Evolutionary conservation across 2,797 vertebrate species (phyloP), one percentile per base, ranked within the genome.

Genomic region (Nyctibius grandis): DNA sequence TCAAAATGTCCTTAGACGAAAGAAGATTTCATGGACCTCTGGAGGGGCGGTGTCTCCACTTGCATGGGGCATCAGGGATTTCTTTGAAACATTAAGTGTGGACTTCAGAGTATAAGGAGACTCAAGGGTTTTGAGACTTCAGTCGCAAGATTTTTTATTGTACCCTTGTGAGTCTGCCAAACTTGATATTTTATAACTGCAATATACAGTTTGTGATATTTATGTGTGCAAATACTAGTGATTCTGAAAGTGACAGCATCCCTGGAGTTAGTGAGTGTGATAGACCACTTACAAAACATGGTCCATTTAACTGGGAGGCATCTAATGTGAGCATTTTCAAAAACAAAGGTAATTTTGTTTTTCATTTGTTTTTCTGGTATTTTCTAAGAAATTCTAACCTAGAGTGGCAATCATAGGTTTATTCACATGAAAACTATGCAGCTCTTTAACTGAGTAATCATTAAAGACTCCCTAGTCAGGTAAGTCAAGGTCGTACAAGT

Each of bases 11-110:
- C n/a, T 63, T n/a, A 42, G 28, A 51, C 1, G 4, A 82, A 69
- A 86, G 17, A 60, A 63, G 33, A 45, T 77, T 51, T 6, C 15
- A 16, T 0, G 3, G 26, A 34, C 33, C 14, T 50, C n/a, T 50
- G 40, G 21, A 72, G 48, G 4, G 23, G 17, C 42, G 53, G 15
- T 15, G 20, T 57, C 28, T 85, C 28, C 3, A 1, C 28, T 79
- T 0, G 0, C 3, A 6, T 33, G 33, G 11, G 21, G 3, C 7
- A n/a, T 68, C 33, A 42, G 53, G 36, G 34, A 38, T 56, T 89
- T 38, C 31, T 76, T n/a, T 40, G 19, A 67, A 34, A 42, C 3
- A 3, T n/a, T 64, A 75, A 60, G 23, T n/a, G 25, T 80, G 31
- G 5, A 50, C 11, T 75, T 64, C 8, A 21, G n/a, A 48, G 4